These are phyloP conservation scores for Raja brachyura DNA, from an alignment of 2,113 vertebrate genomes.

Conservation along the genomic window DNA sequence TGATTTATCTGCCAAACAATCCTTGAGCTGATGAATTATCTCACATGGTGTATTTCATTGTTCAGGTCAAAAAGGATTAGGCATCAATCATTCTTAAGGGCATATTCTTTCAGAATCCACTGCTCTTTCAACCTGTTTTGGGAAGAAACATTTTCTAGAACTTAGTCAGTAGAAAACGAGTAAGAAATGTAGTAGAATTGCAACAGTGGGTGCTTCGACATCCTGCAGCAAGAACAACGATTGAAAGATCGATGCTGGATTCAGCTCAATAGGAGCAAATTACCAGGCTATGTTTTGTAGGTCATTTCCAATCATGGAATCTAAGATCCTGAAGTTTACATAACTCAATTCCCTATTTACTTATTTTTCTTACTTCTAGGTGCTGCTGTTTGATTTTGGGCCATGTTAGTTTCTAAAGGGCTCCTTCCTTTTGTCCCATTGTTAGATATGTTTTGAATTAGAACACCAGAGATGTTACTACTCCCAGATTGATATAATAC, in stretches of 20 bases:
- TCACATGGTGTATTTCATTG: not conserved
- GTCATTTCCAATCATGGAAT: not conserved
- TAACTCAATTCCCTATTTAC: not conserved
- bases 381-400: not conserved
- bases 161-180: not conserved
- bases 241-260: not conserved
- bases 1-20: not conserved
- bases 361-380: not conserved
- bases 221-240: not conserved
- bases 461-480: not conserved
- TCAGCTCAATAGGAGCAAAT: not conserved
- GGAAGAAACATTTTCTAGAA: not conserved
- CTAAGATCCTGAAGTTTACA: not conserved
- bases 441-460: slow-evolving; percentile 1
- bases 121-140: not conserved
- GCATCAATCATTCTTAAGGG: not conserved
- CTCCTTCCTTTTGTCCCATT: not conserved
- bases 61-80: not conserved
- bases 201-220: not conserved
- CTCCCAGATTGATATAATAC: not conserved
- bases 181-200: not conserved
- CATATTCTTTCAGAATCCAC: not conserved
- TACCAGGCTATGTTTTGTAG: not conserved
- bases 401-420: not conserved
- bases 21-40: not conserved